Base-by-base conservation (phyloP, 2,797 vertebrate genomes). In the Molossus molossus region DNA sequence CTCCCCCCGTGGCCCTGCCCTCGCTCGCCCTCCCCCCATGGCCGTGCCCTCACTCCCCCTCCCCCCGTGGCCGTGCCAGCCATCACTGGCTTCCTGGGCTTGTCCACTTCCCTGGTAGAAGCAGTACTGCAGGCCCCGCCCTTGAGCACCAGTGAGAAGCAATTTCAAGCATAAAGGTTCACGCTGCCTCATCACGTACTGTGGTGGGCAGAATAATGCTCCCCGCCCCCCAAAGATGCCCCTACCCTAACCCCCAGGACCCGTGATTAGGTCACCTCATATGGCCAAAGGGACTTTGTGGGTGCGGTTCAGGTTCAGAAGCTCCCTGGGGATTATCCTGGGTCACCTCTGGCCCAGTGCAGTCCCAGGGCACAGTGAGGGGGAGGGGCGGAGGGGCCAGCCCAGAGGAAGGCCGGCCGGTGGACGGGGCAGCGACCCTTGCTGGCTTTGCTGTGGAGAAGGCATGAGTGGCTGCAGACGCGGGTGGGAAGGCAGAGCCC, bases 151-250 rank as follows among this genome's bases (percentile, higher is more conserved):
- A 55, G 53, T 55, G 40, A 45, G 40, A 55, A 55, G 76, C 21
- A 1, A 25, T 55, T 64, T 64, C 20, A 8, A 67, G 62, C 37
- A 0, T 15, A 2, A 40, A 40, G 37, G 58, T 62, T 69, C 27
- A 6, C 75, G 15, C 9, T 27, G 0, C 14, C 23, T 40, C 2
- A 5, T 5, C 0, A 33, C 33, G 33, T 57, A 1, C 20, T 4
- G 67, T 9, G 27, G 53, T 57, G 12, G 40, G 33, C 50, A 27
- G 62, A 50, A 10, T 8, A 14, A 33, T 45, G 3, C 40, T 45
- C 40, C 40, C 3, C 12, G 20, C 25, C 84, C 58, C 58, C 13
- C 27, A 15, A 3, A 76, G 77, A 45, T 20, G 9, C 21, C 18
- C 2, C 0, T 9, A 13, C 23, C 33, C 8, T 4, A 0, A 37